A percentile compares a stretch with the other conserved stretches of the same genome.
phyloP scores from a whole-genome alignment of 1,140 invertebrate genomes.

The Maconellicoccus hirsutus region DNA sequence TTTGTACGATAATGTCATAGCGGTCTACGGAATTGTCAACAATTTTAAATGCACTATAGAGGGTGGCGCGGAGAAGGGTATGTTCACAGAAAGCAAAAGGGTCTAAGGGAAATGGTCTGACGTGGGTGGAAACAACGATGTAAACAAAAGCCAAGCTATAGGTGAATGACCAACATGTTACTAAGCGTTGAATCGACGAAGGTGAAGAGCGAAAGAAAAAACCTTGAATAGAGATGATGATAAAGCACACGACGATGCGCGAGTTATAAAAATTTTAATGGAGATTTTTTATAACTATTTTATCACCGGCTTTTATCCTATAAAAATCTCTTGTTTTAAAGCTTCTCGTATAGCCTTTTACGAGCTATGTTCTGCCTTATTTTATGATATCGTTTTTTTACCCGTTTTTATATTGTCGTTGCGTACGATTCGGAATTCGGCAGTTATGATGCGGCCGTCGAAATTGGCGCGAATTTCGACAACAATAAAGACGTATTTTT shows the following conservation, averaged over 20 bases:
- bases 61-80: too few relatives aligned
- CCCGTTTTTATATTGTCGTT: neutral
- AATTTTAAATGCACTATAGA: too few relatives aligned
- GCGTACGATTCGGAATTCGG: neutral
- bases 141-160: neutral
- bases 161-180: neutral
- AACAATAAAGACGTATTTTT: neutral
- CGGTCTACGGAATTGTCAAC: neutral
- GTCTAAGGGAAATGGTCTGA: neutral
- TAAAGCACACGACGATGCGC: neutral
- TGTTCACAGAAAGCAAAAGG: neutral
- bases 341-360: conserved; percentile 1
- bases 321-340: conserved; percentile 1
- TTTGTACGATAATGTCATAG: neutral
- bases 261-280: neutral
- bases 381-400: neutral
- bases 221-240: conserved; percentile 4
- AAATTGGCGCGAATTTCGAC: neutral
- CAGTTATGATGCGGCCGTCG: neutral
- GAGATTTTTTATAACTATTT: neutral
- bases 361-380: neutral
- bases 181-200: too few relatives aligned
- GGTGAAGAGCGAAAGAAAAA: neutral
- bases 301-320: neutral
- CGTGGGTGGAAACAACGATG: neutral